Base-by-base conservation (phyloP, 2,888 invertebrate genomes). In the Odontomyia ornata region DNA sequence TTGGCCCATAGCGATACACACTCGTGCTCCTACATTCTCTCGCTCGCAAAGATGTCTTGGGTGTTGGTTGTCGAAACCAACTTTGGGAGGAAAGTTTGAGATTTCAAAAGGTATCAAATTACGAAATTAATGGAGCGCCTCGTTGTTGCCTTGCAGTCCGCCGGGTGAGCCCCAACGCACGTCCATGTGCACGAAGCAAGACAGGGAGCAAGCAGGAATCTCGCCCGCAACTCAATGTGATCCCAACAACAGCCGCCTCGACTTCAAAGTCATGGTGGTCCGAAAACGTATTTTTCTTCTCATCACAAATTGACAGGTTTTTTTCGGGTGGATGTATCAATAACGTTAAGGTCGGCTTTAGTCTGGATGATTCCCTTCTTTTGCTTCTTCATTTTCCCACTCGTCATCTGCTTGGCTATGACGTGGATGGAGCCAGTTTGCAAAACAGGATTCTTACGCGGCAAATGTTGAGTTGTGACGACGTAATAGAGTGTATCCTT, bases 231-330 rank as follows among this genome's bases (percentile, higher is more conserved):
- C 30, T 15, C 60, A 60, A 21, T 7, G 36, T 36, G 3, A 5
- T 36, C 36, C 36, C 36, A 36, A 36, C 36, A 9, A 36, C 36
- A 36, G 36, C 36, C 18, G 64, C 28, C 23, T 60, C 30, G 52
- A 52, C 73, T 73, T 73, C 73, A 73, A 73, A 73, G 73, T 73
- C 73, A 73, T 60, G 73, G 73, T 73, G 73, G 73, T 73, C 73
- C 60, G 60, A 73, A 69, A 73, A 73, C 57, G 73, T 73, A 73
- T 73, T 73, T 73, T 73, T 73, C 73, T 57, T 57, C 60, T 73
- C 73, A 73, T 73, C 73, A 73, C 60, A 73, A 73, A 60, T 73
- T 73, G 73, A 73, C 73, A 73, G 73, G 57, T 60, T 57, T 30
- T n/a, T n/a, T 73, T 57, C 21, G 60, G 73, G 73, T 43, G 30